Base-by-base conservation (phyloP, 2,888 invertebrate genomes). In the Brenthis ino region DNA sequence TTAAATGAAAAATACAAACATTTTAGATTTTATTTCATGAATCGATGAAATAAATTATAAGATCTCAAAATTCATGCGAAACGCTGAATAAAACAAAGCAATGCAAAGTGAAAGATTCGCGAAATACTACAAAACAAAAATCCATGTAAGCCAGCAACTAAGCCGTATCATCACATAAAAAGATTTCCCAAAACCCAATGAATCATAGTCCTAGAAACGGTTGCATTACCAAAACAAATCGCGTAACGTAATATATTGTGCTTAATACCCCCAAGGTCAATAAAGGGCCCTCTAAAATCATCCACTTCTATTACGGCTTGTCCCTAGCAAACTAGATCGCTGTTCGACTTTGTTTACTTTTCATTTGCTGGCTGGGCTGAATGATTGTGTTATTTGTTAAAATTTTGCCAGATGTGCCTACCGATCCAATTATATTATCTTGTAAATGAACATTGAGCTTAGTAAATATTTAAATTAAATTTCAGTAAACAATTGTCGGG, bases 241-340 rank as follows among this genome's bases (percentile, higher is more conserved):
- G 56, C 50, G 16, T 56, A 61, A 65, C 55, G 64, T 67, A 69
- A 71, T 72, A 56, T 56, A 68, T 65, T 14, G 57, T 63, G 68
- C 55, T 64, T 69, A 58, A 68, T 57, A 66, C 63, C 68, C 70
- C 71, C 66, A 68, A 70, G 68, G 67, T 72, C 72, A 70, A 70
- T 54, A 70, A 13, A 57, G 58, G 61, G 51, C 70, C 70, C 67
- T 68, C 53, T 55, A 51, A 67, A 66, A 65, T 11, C 37, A 43
- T 67, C 48, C 61, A 53, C 65, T 51, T 56, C 57, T 71, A 56
- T 65, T 55, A 50, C 0, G 28, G 28, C 4, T 28, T 50, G 37
- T 69, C 71, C 71, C 55, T 64, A 64, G 56, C 63, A 53, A 66
- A 71, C 65, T 65, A 63, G 51, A 16, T 53, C 3, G n/a, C 16